phyloP scores from a whole-genome alignment of 2,888 invertebrate genomes.

The Rugalucina vietnamica region DNA sequence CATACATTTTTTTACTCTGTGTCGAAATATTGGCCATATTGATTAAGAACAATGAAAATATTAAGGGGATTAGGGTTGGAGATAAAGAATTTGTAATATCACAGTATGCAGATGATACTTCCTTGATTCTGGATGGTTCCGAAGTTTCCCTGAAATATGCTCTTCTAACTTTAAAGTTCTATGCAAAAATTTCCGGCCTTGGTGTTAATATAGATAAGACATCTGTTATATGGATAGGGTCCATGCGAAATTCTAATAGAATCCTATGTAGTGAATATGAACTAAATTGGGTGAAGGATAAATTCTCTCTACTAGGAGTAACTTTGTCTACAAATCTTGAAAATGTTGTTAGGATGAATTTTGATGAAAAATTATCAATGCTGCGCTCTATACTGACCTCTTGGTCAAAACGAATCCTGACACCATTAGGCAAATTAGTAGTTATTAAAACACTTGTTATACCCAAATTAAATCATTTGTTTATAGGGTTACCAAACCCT shows the following conservation, averaged over 20 bases:
- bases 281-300: not conserved
- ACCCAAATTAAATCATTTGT: constrained; percentile 5
- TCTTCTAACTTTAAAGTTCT: not conserved
- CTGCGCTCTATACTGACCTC: not conserved
- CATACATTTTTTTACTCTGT: not conserved
- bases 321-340: constrained; percentile 6
- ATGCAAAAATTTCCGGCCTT: not conserved
- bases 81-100: not conserved
- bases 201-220: not conserved
- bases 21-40: not conserved
- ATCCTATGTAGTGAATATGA: not conserved
- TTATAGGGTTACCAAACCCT: constrained; percentile 20
- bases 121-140: not conserved
- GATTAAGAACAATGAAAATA: constrained; percentile 1
- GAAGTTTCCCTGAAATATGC: not conserved
- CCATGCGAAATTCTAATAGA: not conserved
- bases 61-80: not conserved
- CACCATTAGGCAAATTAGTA: not conserved
- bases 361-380: too few relatives aligned
- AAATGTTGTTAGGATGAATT: not conserved
- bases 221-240: constrained; percentile 1
- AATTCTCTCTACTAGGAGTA: not conserved
- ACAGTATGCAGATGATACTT: not conserved
- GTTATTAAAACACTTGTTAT: constrained; percentile 15
- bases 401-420: not conserved